These are phyloP conservation scores for Oscheius sp. DNA, from an alignment of 2,888 invertebrate genomes.

Conservation along the genomic window DNA sequence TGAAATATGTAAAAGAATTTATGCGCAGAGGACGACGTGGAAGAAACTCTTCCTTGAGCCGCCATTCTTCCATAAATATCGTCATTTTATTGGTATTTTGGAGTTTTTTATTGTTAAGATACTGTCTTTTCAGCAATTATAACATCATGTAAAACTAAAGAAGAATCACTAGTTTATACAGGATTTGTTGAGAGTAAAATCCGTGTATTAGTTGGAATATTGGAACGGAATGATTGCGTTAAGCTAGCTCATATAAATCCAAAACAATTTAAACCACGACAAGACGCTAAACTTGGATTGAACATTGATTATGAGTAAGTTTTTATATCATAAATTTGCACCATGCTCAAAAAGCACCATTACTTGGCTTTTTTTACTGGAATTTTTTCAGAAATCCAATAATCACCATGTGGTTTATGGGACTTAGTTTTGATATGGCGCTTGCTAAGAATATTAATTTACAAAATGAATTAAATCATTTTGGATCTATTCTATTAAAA, in stretches of 20 bases:
- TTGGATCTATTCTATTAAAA: conserved; percentile 8
- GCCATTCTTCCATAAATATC: conserved; percentile 81
- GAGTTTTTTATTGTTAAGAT: not conserved
- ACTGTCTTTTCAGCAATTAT: conserved; percentile 29
- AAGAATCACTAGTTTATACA: conserved; percentile 66
- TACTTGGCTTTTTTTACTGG: not conserved
- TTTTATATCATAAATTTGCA: too few relatives aligned
- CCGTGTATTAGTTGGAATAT: conserved; percentile 87
- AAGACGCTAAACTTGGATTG: conserved; percentile 43
- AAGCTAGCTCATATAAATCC: conserved; percentile 95
- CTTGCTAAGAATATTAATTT: conserved; percentile 85
- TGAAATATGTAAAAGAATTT: conserved; percentile 77
- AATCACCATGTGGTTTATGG: conserved; percentile 97
- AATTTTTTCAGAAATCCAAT: conserved; percentile 75
- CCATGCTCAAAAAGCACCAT: not conserved
- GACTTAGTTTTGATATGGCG: conserved; percentile 90
- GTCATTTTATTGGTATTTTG: conserved; percentile 87
- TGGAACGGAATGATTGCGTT: conserved; percentile 89
- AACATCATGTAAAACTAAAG: conserved; percentile 60
- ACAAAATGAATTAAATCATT: conserved; percentile 83
- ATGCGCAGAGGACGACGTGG: conserved; percentile 87
- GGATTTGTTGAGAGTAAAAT: conserved; percentile 88
- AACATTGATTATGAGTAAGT: conserved; percentile 50
- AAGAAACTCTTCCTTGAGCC: conserved; percentile 91
- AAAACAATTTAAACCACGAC: conserved; percentile 82